Base-by-base conservation (phyloP, 92 coral and sea anemone species). In the Muricea muricata region DNA sequence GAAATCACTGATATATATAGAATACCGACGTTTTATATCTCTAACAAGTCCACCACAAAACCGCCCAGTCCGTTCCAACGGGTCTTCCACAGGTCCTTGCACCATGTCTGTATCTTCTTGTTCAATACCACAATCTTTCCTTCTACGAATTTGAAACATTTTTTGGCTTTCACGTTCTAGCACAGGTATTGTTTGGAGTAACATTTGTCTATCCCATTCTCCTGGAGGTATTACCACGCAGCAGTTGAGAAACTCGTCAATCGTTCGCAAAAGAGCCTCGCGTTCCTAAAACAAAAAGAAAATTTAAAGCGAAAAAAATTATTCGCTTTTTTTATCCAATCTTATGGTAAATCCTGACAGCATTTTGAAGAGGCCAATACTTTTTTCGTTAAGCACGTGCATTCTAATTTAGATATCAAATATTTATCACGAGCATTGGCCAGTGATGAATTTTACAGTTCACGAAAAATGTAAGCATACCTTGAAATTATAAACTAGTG, bases 11-110 rank as follows among this genome's bases (percentile, higher is more conserved):
- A 72, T 61, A 71, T 97, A 97, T 60, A 83, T 29, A 0, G 98
- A 90, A 29, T 67, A 85, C 1, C 99, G 91, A 60, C 94, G 82
- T 84, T 89, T 92, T 41, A 94, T 76, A 61, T 97, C 99, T 45
- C 97, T 97, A 26, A 90, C 58, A 13, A 97, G 93, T 15, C 99
- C 99, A 21, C 99, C 99, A 69, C 98, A 97, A 37, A 97, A 94
- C n/a, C 73, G 86, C 20, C 95, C 94, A 7, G 99, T 97, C 66
- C 99, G 86, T 35, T 88, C 72, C 11, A 97, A 87, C 4, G 99
- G 93, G 67, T 97, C 97, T 30, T 87, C 89, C 21, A 54, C 73
- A 7, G 58, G 39, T 26, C 88, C 93, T 55, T 88, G 86, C 58
- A 75, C 91, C 85, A 83, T 9, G 63, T 65, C 40, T 39, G 71